A percentile compares a stretch with the other conserved stretches of the same genome.
These are phyloP conservation scores for Acanthococcus lagerstroemiae DNA, from an alignment of 2,888 invertebrate genomes.

Conservation along the genomic window DNA sequence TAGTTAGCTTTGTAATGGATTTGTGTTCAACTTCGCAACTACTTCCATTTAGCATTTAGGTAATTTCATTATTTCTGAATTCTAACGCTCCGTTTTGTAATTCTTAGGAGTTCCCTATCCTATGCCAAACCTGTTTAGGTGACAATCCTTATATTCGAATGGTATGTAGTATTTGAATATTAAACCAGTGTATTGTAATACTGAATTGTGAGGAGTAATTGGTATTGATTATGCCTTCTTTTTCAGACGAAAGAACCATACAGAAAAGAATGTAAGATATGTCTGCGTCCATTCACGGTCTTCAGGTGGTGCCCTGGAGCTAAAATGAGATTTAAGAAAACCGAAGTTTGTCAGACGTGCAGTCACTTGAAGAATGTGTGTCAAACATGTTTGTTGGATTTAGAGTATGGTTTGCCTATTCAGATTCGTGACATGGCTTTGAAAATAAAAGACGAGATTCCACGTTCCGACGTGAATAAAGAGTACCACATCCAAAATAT, in stretches of 20 bases:
- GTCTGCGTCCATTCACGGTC: constrained; percentile 85
- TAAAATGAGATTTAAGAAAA: constrained; percentile 90
- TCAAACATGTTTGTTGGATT: constrained; percentile 86
- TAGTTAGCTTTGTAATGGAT: constrained; percentile 15
- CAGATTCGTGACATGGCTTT: constrained; percentile 67
- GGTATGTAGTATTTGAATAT: constrained; percentile 54
- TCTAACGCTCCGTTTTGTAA: too few relatives aligned
- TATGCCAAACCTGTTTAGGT: constrained; percentile 92
- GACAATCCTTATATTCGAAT: constrained; percentile 94
- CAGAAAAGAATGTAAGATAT: constrained; percentile 94
- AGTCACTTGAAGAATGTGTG: constrained; percentile 91
- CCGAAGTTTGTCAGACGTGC: constrained; percentile 93
- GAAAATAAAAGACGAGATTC: constrained; percentile 80
- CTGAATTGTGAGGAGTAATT: too few relatives aligned
- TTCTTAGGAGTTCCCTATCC: constrained; percentile 83
- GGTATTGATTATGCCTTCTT: too few relatives aligned
- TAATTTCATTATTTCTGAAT: too few relatives aligned
- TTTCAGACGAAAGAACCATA: constrained; percentile 88
- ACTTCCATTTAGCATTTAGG: too few relatives aligned
- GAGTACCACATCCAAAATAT: constrained; percentile 89
- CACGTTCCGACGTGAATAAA: constrained; percentile 87
- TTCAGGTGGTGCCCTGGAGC: constrained; percentile 96
- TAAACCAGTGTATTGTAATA: not conserved
- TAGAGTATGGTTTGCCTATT: constrained; percentile 81
- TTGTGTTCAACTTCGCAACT: not conserved